phyloP scores from a whole-genome alignment of 2,797 vertebrate genomes.

The Tolypeutes matacus region DNA sequence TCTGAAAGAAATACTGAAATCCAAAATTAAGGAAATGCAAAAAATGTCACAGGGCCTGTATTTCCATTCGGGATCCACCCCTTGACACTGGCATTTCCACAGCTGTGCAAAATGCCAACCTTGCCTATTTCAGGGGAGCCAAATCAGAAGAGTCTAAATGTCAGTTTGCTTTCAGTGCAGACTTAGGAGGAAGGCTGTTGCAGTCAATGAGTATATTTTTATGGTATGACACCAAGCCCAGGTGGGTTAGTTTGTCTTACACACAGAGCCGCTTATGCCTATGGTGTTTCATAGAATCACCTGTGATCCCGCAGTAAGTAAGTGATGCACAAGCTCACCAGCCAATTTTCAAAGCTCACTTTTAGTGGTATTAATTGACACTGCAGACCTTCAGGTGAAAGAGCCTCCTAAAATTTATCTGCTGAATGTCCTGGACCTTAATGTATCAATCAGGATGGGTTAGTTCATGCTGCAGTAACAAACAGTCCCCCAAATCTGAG shows the following conservation, averaged over 20 bases:
- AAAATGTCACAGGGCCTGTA: not conserved
- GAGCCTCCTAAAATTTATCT: not conserved
- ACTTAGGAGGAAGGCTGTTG: not conserved
- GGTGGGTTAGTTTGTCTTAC: not conserved
- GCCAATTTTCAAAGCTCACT: not conserved
- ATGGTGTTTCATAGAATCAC: not conserved
- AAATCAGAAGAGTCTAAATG: slow-evolving; percentile 23
- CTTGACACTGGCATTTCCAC: not conserved
- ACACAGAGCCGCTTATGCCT: not conserved
- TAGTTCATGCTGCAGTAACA: not conserved
- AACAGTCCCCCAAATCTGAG: not conserved
- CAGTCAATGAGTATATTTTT: not conserved
- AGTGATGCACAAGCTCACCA: not conserved
- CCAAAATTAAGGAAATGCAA: not conserved
- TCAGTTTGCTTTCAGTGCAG: slow-evolving; percentile 16
- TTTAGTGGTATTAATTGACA: slow-evolving; percentile 48
- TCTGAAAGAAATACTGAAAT: slow-evolving; percentile 17
- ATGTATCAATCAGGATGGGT: not conserved
- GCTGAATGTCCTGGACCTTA: not conserved
- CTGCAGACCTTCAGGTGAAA: not conserved
- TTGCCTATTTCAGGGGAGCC: not conserved
- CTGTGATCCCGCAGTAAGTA: not conserved
- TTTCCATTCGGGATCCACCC: not conserved
- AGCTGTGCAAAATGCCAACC: slow-evolving; percentile 13
- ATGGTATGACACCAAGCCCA: not conserved